Conservation (phyloP, 2,113 vertebrate genomes). For the Paralichthys olivaceus region DNA sequence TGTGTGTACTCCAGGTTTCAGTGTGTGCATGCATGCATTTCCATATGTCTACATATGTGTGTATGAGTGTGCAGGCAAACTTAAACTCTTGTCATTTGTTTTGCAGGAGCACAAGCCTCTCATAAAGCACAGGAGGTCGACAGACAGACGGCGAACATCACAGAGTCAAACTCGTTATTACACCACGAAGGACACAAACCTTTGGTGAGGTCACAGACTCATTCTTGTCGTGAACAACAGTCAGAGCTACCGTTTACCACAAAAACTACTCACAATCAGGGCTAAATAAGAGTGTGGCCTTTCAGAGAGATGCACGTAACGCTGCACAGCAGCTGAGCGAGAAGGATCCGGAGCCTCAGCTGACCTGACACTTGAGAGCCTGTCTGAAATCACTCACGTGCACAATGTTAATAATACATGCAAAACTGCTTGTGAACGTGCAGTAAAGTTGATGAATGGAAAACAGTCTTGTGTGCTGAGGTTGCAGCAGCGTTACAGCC, state of each 20-base stretch:
- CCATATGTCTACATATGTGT: neutral
- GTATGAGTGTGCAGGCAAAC: slow-evolving; percentile 1
- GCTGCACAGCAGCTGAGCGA: no score
- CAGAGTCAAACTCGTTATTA: slow-evolving; percentile 33
- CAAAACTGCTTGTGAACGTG: slow-evolving; percentile 33
- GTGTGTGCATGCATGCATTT: neutral
- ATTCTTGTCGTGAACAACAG: neutral
- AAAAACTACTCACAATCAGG: neutral
- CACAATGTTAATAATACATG: slow-evolving; percentile 54
- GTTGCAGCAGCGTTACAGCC: slow-evolving; percentile 23
- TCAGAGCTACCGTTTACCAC: no score
- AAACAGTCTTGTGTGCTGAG: slow-evolving; percentile 1
- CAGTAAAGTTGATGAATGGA: slow-evolving; percentile 40
- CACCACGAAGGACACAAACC: slow-evolving; percentile 52
- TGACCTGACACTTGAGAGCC: slow-evolving; percentile 54
- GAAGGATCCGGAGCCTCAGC: slow-evolving; percentile 18
- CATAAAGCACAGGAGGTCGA: slow-evolving; percentile 39
- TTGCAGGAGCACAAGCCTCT: slow-evolving; percentile 55
- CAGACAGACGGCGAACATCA: slow-evolving; percentile 28
- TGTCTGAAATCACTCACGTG: slow-evolving; percentile 34
- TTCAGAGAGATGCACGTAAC: no score
- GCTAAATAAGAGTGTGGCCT: no score
- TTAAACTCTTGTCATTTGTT: slow-evolving; percentile 14
- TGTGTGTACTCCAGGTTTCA: slow-evolving; percentile 41
- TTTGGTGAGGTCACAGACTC: slow-evolving; percentile 68